Evolutionary conservation across 2,797 vertebrate genomes (phyloP).

Genomic region (Hoplostethus mediterraneus): DNA sequence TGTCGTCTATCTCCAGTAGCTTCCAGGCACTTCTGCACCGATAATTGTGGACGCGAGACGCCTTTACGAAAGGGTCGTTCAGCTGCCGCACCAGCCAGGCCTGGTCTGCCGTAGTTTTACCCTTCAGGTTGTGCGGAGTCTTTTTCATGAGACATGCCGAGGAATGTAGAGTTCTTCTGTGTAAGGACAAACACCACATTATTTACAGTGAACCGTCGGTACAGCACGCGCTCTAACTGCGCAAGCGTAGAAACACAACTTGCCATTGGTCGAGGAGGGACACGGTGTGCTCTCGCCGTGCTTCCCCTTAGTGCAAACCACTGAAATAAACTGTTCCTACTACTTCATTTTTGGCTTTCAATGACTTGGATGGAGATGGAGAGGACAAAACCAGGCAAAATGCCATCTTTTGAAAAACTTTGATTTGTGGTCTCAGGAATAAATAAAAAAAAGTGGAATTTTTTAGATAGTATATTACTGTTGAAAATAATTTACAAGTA

Average conservation of each 20-base stretch:
- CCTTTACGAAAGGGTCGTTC: conserved; percentile 93
- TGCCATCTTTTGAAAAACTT: too few relatives aligned
- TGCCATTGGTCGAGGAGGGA: conserved; percentile 29
- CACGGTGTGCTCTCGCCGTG: conserved; percentile 1
- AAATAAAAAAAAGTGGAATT: too few relatives aligned
- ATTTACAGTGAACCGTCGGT: not conserved
- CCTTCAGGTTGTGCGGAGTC: conserved; percentile 59
- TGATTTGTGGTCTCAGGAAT: too few relatives aligned
- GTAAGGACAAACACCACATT: conserved; percentile 33
- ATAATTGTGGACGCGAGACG: conserved; percentile 83
- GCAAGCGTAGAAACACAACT: conserved; percentile 38
- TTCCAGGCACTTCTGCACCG: conserved; percentile 97
- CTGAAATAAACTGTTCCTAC: conserved; percentile 41
- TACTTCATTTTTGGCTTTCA: not conserved
- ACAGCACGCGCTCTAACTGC: not conserved
- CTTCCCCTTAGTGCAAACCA: conserved; percentile 24
- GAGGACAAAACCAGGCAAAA: too few relatives aligned
- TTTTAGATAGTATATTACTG: too few relatives aligned
- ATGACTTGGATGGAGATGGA: too few relatives aligned
- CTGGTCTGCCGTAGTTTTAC: conserved; percentile 83
- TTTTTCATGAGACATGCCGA: conserved; percentile 68
- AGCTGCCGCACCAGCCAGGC: conserved; percentile 89
- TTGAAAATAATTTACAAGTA: too few relatives aligned
- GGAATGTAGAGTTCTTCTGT: conserved; percentile 77
- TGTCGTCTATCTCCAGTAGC: conserved; percentile 91